These are phyloP conservation scores for Cydia splendana DNA, from an alignment of 1,140 invertebrate genomes.

Conservation along the genomic window DNA sequence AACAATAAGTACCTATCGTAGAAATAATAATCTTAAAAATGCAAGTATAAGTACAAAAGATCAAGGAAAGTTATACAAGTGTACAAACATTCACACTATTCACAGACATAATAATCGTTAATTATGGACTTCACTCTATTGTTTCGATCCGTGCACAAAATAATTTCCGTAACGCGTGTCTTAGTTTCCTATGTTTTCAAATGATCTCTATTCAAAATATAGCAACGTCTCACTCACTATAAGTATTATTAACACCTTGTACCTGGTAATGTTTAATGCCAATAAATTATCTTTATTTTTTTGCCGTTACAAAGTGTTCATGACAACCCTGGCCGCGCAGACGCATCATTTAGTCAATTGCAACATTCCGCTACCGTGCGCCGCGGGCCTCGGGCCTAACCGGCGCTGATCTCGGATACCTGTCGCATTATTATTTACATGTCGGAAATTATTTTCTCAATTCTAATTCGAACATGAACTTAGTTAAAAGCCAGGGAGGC, in stretches of 20 bases:
- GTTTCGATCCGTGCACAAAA: neutral
- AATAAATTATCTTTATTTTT: too few relatives aligned
- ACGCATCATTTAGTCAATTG: neutral
- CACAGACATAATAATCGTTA: neutral
- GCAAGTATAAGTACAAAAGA: neutral
- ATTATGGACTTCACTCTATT: neutral
- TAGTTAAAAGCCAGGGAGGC: too few relatives aligned
- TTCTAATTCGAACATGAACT: too few relatives aligned
- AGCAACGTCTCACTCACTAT: neutral
- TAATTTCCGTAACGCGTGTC: neutral
- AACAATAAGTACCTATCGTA: too few relatives aligned
- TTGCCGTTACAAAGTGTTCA: neutral
- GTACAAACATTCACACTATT: neutral
- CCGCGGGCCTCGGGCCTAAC: neutral
- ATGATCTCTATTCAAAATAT: neutral
- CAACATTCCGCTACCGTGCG: constrained; percentile 15
- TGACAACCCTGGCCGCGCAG: neutral
- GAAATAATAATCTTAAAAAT: neutral
- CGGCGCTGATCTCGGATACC: neutral
- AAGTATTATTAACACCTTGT: too few relatives aligned
- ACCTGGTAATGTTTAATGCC: too few relatives aligned
- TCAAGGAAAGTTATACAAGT: neutral
- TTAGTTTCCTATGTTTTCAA: neutral
- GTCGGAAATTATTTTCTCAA: too few relatives aligned
- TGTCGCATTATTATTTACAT: neutral